A percentile compares a stretch with the other conserved stretches of the same genome.
phyloP scores from a whole-genome alignment of 53 echinoderm and acorn worm genomes.

The Luidia sarsii region DNA sequence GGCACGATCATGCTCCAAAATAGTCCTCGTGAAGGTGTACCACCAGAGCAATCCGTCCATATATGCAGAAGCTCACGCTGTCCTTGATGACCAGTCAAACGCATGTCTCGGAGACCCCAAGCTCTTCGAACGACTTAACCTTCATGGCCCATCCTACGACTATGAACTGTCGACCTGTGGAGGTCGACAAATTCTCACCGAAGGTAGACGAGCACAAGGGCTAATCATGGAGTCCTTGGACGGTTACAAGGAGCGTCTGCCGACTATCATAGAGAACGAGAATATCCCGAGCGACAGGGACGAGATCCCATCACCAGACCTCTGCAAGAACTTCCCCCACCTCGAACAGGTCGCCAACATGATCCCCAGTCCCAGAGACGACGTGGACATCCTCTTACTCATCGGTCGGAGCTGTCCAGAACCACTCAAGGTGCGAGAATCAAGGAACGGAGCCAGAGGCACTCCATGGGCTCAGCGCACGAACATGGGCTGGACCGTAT shows the following conservation, averaged over 20 bases:
- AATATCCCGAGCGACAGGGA: constrained; percentile 48
- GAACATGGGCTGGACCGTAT: constrained; percentile 63
- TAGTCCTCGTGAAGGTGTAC: neutral
- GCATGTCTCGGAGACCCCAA: constrained; percentile 56
- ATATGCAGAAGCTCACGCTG: neutral
- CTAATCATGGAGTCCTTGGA: constrained; percentile 36
- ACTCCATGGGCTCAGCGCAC: constrained; percentile 67
- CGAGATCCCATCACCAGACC: constrained; percentile 63
- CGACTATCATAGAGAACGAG: constrained; percentile 53
- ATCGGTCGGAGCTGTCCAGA: constrained; percentile 65
- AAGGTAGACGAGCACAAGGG: constrained; percentile 36
- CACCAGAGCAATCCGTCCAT: neutral
- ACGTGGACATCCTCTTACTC: constrained; percentile 46
- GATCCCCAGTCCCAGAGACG: constrained; percentile 43
- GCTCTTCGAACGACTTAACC: constrained; percentile 31
- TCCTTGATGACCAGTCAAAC: constrained; percentile 65
- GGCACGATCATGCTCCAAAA: neutral
- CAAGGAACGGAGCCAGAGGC: constrained; percentile 58
- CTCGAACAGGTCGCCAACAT: constrained; percentile 4
- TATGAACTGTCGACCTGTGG: constrained; percentile 60
- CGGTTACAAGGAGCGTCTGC: constrained; percentile 54
- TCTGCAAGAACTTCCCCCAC: constrained; percentile 24
- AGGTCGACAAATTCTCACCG: constrained; percentile 19
- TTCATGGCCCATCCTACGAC: constrained; percentile 48
- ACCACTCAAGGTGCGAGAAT: constrained; percentile 64